phyloP scores from a whole-genome alignment of 2,797 vertebrate species.

The Prunella strophiata region DNA sequence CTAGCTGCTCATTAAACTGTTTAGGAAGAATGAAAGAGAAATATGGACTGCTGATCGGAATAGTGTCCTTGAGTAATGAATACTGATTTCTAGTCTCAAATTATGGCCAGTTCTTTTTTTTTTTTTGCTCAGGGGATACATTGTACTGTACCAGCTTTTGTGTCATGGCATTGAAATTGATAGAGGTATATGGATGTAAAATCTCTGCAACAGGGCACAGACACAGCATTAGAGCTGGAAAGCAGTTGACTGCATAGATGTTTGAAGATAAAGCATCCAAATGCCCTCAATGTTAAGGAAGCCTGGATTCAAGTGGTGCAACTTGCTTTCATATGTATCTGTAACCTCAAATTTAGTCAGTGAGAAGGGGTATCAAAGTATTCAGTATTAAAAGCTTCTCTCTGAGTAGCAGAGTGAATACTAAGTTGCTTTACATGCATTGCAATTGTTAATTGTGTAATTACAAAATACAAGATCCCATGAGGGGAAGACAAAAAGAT shows the following conservation, averaged over 20 bases:
- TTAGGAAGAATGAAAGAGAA: background rate
- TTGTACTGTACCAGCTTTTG: background rate
- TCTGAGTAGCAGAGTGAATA: background rate
- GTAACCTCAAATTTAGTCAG: background rate
- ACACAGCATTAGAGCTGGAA: background rate
- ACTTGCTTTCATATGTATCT: background rate
- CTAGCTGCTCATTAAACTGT: slow-evolving; percentile 4
- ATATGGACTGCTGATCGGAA: background rate
- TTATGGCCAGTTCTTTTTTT: background rate
- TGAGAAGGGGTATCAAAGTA: background rate
- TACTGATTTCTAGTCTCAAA: background rate
- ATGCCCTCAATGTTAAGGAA: background rate
- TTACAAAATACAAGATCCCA: background rate
- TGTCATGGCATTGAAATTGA: background rate
- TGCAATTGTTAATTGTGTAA: background rate
- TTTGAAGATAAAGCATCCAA: background rate
- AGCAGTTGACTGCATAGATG: background rate
- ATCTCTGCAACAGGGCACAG: background rate
- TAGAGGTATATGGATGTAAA: background rate
- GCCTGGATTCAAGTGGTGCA: background rate
- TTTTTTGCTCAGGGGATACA: background rate
- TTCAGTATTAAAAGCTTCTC: background rate
- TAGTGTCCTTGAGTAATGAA: background rate
- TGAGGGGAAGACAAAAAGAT: background rate
- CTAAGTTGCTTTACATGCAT: background rate